Percentiles rank a stretch among this genome's conserved stretches.
Evolutionary conservation across 2,888 invertebrate species (phyloP).

Genomic region (Ischnura elegans): DNA sequence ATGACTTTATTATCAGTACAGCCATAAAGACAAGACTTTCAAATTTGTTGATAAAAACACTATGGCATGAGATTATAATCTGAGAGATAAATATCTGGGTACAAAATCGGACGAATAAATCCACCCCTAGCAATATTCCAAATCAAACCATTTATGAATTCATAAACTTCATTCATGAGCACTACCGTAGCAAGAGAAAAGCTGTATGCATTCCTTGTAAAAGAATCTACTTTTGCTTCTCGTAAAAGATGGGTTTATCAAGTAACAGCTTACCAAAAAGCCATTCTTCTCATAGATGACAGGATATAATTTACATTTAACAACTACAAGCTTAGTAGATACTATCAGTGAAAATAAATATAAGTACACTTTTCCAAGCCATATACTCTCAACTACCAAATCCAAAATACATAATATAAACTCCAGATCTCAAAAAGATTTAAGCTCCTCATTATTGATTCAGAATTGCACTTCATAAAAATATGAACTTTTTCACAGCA

Average conservation of each 20-base stretch:
- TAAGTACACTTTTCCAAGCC: conserved; percentile 17
- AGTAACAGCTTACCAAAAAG: background rate
- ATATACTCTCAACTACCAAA: background rate
- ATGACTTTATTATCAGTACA: background rate
- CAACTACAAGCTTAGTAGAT: background rate
- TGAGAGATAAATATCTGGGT: background rate
- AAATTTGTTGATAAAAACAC: background rate
- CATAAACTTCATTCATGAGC: background rate
- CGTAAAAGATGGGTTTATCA: background rate
- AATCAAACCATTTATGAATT: background rate
- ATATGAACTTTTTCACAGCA: background rate
- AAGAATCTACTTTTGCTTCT: background rate
- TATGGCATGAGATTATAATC: background rate
- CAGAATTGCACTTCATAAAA: conserved; percentile 1
- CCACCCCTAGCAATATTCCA: background rate
- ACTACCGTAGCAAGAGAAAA: background rate
- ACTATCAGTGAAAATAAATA: conserved; percentile 8
- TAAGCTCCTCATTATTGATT: conserved; percentile 32
- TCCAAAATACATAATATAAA: background rate
- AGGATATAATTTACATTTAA: background rate
- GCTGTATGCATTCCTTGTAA: background rate
- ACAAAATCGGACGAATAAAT: background rate
- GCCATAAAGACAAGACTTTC: background rate
- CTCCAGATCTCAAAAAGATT: background rate
- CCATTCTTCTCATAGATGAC: background rate